These are phyloP conservation scores for Corythornis cristatus DNA, from an alignment of 2,113 vertebrate genomes.

Conservation along the genomic window DNA sequence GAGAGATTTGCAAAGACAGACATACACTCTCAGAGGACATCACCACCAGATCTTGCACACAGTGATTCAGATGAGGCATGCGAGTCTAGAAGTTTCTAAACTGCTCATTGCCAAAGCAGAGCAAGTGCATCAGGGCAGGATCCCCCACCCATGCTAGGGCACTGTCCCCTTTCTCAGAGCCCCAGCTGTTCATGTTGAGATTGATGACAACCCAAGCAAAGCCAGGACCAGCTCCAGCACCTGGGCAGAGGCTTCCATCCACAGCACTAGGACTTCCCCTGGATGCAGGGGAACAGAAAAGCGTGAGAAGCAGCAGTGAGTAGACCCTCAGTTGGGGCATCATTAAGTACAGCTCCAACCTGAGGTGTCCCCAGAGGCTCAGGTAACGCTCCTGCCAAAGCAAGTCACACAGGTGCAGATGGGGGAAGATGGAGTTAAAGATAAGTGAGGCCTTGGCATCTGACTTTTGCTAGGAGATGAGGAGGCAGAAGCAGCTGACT, in stretches of 20 bases:
- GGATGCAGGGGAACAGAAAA: not conserved
- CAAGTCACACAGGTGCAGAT: not conserved
- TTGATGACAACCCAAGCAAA: not conserved
- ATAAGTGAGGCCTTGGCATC: not conserved
- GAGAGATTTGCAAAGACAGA: not conserved
- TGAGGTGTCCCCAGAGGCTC: not conserved
- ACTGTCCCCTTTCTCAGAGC: not conserved
- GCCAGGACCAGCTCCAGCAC: not conserved
- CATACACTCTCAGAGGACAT: not conserved
- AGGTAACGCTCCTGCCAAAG: not conserved
- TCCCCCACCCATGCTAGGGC: not conserved
- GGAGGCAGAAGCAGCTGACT: not conserved
- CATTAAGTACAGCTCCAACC: not conserved
- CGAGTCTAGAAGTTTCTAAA: not conserved
- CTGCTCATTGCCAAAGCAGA: not conserved
- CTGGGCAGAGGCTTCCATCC: not conserved
- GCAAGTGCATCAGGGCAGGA: not conserved
- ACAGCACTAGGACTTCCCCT: not conserved
- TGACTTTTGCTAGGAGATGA: not conserved
- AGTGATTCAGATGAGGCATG: not conserved
- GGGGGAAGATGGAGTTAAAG: not conserved
- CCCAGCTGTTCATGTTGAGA: not conserved
- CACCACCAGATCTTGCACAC: not conserved
- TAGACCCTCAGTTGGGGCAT: not conserved
- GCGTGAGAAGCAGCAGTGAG: not conserved